Conservation (phyloP, 2,113 vertebrate genomes). For the Takifugu flavidus region DNA sequence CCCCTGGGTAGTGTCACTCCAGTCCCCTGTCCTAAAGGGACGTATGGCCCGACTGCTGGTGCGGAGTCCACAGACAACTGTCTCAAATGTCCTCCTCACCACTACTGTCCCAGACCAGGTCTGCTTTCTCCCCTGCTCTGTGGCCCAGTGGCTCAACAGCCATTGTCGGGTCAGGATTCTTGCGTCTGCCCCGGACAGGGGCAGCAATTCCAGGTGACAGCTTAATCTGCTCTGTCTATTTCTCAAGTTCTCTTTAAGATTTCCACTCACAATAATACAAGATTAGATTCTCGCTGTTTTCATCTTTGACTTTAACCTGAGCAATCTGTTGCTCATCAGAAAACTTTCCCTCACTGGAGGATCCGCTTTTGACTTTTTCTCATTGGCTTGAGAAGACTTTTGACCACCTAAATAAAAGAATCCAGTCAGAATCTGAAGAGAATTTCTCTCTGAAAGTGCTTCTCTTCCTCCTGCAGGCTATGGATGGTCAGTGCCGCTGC, state of each 20-base stretch:
- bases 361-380: slow-evolving; percentile 49
- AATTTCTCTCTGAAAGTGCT: not conserved
- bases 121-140: slow-evolving; percentile 77
- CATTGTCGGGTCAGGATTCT: slow-evolving; percentile 70
- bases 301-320: slow-evolving; percentile 35
- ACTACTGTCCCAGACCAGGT: slow-evolving; percentile 77
- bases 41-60: slow-evolving; percentile 65
- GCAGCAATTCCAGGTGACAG: slow-evolving; percentile 82
- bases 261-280: no score
- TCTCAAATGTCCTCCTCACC: slow-evolving; percentile 75
- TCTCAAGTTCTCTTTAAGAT: not conserved
- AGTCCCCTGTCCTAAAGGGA: slow-evolving; percentile 79
- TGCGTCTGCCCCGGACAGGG: slow-evolving; percentile 77
- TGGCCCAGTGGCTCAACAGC: slow-evolving; percentile 79
- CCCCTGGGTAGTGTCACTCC: slow-evolving; percentile 47
- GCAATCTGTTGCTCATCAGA: slow-evolving; percentile 65
- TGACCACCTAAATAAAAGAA: not conserved
- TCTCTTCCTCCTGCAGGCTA: slow-evolving; percentile 65
- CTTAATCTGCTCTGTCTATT: not conserved
- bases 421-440: not conserved
- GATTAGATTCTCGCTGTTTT: not conserved
- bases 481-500: slow-evolving; percentile 80
- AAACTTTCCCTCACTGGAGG: slow-evolving; percentile 43
- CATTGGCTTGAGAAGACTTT: not conserved
- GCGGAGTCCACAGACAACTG: slow-evolving; percentile 57